Base-by-base conservation (phyloP, 2,888 invertebrate species). In the Aphodius granarius region DNA sequence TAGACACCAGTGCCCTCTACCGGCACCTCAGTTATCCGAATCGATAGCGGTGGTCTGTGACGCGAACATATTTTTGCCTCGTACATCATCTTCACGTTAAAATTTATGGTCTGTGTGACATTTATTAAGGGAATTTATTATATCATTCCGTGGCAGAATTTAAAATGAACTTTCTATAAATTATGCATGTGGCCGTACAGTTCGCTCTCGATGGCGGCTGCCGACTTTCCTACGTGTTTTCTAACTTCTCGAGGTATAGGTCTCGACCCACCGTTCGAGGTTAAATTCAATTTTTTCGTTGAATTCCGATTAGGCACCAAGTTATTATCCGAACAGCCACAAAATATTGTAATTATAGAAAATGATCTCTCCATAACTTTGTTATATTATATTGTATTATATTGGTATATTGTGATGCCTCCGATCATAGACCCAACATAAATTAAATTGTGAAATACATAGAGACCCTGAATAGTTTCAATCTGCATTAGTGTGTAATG, bases 41-140 rank as follows among this genome's bases (percentile, higher is more conserved):
- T 43, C 43, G 43, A 43, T 43, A 43, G 13, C 43, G 43, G 6
- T 43, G 9, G 43, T 13, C 43, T 43, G 43, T 73, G 76, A 75
- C 76, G 72, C 72, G 63, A 43, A 72, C 72, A 72, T 72, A 72
- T 63, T 72, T 23, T 72, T 63, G 63, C 23, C 6, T 63, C 72
- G 63, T 72, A 72, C 16, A 72, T 72, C 72, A 63, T 72, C 63
- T 18, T 63, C 20, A 20, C 20, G n/a, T 72, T 63, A 72, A 72
- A 72, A 72, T 72, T 72, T 72, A 72, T 72, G 63, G 63, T 63
- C 62, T 20, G 22, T 16, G 19, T 72, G 72, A 72, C 72, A 72
- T 72, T 72, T 72, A 72, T 72, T 72, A 72, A 72, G 72, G 72
- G 72, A 19, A 72, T 72, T 72, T 72, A 72, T 72, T 72, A 62